A percentile compares a stretch with the other conserved stretches of the same genome.
phyloP scores from a whole-genome alignment of 2,113 vertebrate genomes.

The Chitala chitala region DNA sequence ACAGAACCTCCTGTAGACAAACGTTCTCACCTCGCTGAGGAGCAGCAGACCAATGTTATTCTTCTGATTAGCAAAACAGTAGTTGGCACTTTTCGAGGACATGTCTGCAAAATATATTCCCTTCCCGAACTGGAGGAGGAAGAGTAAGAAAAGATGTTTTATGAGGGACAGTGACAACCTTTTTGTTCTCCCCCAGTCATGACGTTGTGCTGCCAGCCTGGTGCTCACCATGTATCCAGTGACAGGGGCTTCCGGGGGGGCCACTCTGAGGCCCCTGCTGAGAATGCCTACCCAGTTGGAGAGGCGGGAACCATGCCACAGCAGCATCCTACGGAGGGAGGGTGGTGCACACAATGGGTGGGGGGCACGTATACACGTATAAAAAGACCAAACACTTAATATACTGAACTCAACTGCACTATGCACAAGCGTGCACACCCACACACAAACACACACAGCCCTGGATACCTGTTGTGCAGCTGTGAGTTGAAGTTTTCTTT shows the following conservation, averaged over 20 bases:
- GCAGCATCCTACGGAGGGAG: conserved; percentile 60
- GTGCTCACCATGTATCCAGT: conserved; percentile 83
- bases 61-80: conserved; percentile 73
- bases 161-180: too few species aligned
- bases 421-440: not conserved
- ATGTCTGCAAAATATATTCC: conserved; percentile 91
- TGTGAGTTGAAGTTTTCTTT: conserved; percentile 59
- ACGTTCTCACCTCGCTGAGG: conserved; percentile 71
- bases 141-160: not conserved
- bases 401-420: not conserved
- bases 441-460: conserved; percentile 1
- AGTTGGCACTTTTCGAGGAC: conserved; percentile 89
- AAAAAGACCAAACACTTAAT: not conserved
- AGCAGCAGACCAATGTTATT: conserved; percentile 69
- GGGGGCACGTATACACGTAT: not conserved
- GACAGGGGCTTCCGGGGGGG: conserved; percentile 79
- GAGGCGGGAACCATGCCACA: conserved; percentile 86
- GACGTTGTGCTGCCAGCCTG: not conserved
- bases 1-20: not conserved
- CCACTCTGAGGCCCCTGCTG: conserved; percentile 75
- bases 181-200: too few species aligned
- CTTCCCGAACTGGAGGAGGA: conserved; percentile 75
- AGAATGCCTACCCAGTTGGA: conserved; percentile 85
- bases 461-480: conserved; percentile 67
- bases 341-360: not conserved